Evolutionary conservation across 2,888 invertebrate species (phyloP).

Genomic region (Lamellibrachia columna): DNA sequence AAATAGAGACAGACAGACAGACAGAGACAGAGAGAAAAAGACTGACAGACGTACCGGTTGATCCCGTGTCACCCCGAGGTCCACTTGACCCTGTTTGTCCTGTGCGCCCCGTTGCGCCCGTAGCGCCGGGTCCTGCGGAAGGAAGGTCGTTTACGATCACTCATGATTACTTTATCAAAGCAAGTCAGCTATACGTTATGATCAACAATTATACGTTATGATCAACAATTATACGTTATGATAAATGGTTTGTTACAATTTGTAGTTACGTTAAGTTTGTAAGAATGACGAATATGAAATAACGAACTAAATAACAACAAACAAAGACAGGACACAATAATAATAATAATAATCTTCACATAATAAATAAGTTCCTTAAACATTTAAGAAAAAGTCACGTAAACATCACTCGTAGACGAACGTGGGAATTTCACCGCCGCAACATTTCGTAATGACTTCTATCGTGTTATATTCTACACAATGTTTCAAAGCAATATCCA

Average conservation of each 20-base stretch:
- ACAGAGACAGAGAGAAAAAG: background rate
- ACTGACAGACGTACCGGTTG: background rate
- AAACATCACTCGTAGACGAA: too few relatives aligned
- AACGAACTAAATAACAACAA: too few relatives aligned
- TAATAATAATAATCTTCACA: too few relatives aligned
- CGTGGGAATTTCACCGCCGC: too few relatives aligned
- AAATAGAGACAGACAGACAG: background rate
- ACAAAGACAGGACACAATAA: too few relatives aligned
- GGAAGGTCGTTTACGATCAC: background rate
- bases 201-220: background rate
- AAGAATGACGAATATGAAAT: too few relatives aligned
- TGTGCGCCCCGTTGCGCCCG: background rate
- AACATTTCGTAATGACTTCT: background rate
- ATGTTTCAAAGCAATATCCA: background rate
- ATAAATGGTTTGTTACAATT: too few relatives aligned
- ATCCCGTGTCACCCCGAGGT: background rate
- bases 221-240: background rate
- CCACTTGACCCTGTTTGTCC: background rate
- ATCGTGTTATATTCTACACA: background rate
- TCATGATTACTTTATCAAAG: background rate
- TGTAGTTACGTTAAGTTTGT: too few relatives aligned
- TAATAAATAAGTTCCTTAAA: too few relatives aligned
- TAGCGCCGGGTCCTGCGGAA: background rate
- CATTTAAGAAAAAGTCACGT: too few relatives aligned
- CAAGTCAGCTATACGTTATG: background rate